phyloP scores from a whole-genome alignment of 2,888 invertebrate species.

The Dasysyrphus tricinctus region DNA sequence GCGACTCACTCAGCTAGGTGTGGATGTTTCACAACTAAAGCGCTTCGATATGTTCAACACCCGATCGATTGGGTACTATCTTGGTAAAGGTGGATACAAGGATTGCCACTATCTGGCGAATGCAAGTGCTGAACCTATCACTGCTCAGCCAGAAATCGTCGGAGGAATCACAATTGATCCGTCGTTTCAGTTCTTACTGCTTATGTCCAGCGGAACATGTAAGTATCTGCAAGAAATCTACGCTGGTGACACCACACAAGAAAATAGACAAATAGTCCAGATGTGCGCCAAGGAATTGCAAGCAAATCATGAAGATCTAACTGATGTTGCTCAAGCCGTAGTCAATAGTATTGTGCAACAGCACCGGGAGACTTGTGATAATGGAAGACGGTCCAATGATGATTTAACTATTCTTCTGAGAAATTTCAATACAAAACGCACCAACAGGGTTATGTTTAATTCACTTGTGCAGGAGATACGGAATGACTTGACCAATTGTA shows the following conservation, averaged over 20 bases:
- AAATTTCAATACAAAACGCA: slow-evolving; percentile 88
- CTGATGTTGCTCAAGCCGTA: slow-evolving; percentile 93
- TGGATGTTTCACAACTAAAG: slow-evolving; percentile 86
- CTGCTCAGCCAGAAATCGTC: slow-evolving; percentile 92
- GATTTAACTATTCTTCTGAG: slow-evolving; percentile 94
- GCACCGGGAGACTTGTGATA: slow-evolving; percentile 89
- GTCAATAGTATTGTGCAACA: slow-evolving; percentile 92
- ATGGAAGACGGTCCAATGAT: slow-evolving; percentile 84
- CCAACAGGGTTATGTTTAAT: slow-evolving; percentile 85
- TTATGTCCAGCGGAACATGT: slow-evolving; percentile 94
- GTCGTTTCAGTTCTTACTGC: slow-evolving; percentile 89
- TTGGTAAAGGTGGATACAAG: slow-evolving; percentile 93
- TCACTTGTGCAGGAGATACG: slow-evolving; percentile 86
- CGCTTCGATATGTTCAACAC: slow-evolving; percentile 85
- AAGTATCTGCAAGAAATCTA: slow-evolving; percentile 92
- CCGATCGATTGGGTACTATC: slow-evolving; percentile 93
- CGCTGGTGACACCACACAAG: slow-evolving; percentile 88
- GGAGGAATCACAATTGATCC: slow-evolving; percentile 91
- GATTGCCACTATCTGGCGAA: slow-evolving; percentile 90
- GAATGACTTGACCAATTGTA: slow-evolving; percentile 77
- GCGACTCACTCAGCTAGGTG: slow-evolving; percentile 89
- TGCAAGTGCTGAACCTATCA: slow-evolving; percentile 91
- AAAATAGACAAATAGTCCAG: slow-evolving; percentile 91
- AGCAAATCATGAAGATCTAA: slow-evolving; percentile 89
- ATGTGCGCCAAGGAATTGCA: slow-evolving; percentile 90